A percentile compares a stretch with the other conserved stretches of the same genome.
Conservation (phyloP, 2,113 vertebrate species). For the Tonatia bakeri region DNA sequence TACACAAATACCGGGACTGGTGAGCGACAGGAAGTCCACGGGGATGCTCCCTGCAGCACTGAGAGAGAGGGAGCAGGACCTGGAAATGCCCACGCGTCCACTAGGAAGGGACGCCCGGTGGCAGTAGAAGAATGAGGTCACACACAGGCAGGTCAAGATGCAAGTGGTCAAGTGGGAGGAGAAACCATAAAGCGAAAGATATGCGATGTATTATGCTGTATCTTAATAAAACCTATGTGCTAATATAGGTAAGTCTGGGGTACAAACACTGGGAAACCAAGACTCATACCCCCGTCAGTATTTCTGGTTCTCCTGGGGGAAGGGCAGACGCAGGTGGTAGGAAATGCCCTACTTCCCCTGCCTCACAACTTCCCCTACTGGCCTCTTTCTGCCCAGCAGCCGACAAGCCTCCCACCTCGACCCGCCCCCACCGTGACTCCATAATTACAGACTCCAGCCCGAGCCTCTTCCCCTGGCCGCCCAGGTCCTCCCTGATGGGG, state of each 20-base stretch:
- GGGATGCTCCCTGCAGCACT: background rate
- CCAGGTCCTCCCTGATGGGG: background rate
- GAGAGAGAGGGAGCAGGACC: background rate
- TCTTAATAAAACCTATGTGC: background rate
- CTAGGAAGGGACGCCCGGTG: rapidly evolving
- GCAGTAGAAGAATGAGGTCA: background rate
- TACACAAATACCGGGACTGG: rapidly evolving
- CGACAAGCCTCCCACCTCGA: rapidly evolving
- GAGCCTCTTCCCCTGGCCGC: background rate
- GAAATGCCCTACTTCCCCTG: background rate
- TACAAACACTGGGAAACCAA: background rate
- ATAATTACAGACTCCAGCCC: no score
- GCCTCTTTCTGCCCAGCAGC: background rate
- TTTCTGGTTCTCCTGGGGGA: background rate
- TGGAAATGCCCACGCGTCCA: background rate
- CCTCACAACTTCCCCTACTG: background rate
- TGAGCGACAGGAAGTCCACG: rapidly evolving
- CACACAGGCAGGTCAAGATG: background rate
- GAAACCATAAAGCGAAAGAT: no score
- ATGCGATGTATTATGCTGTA: rapidly evolving
- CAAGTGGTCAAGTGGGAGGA: background rate
- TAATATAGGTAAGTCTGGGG: background rate
- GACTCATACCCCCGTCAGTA: background rate
- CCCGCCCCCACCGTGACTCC: background rate
- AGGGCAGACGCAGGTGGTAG: rapidly evolving